A percentile compares a stretch with the other conserved stretches of the same genome.
Evolutionary conservation across 2,888 invertebrate genomes (phyloP).

Genomic region (Amiota mariae): DNA sequence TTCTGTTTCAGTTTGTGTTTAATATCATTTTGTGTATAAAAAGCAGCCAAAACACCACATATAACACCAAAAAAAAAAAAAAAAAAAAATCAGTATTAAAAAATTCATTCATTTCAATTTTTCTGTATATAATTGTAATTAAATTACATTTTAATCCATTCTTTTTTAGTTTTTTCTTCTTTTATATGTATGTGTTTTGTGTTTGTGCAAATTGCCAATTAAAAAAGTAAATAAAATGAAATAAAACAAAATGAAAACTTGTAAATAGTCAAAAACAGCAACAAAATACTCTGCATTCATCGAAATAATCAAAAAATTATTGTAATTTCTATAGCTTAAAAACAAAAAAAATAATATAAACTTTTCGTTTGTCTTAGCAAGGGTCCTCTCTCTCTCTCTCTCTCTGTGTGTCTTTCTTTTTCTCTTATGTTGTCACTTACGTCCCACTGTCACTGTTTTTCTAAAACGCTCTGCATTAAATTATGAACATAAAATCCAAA

Average conservation of each 20-base stretch:
- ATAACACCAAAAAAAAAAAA: too few relatives aligned
- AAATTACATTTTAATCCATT: constrained; percentile 39
- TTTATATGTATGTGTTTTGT: neutral
- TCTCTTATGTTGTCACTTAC: constrained; percentile 46
- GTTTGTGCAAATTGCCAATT: constrained; percentile 44
- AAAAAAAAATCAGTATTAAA: too few relatives aligned
- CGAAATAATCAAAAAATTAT: constrained; percentile 42
- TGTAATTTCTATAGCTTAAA: constrained; percentile 21
- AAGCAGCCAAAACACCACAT: constrained; percentile 14
- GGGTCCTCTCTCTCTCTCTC: constrained; percentile 68
- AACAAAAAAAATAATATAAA: constrained; percentile 45
- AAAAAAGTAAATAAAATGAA: constrained; percentile 42
- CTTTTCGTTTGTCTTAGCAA: constrained; percentile 66
- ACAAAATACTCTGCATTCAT: constrained; percentile 62
- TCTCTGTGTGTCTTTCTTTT: constrained; percentile 52
- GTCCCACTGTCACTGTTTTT: too few relatives aligned
- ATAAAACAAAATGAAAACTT: constrained; percentile 60
- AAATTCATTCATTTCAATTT: constrained; percentile 13
- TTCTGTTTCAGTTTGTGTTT: constrained; percentile 3
- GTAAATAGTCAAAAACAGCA: constrained; percentile 65
- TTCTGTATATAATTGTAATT: constrained; percentile 41
- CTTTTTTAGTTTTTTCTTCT: constrained; percentile 30
- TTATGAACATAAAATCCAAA: too few relatives aligned
- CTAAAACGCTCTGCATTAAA: too few relatives aligned
- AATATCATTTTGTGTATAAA: constrained; percentile 8